Evolutionary conservation across 2,888 invertebrate genomes (phyloP), one percentile per base, ranked within the genome.

Genomic region (Heliconius charithonia): DNA sequence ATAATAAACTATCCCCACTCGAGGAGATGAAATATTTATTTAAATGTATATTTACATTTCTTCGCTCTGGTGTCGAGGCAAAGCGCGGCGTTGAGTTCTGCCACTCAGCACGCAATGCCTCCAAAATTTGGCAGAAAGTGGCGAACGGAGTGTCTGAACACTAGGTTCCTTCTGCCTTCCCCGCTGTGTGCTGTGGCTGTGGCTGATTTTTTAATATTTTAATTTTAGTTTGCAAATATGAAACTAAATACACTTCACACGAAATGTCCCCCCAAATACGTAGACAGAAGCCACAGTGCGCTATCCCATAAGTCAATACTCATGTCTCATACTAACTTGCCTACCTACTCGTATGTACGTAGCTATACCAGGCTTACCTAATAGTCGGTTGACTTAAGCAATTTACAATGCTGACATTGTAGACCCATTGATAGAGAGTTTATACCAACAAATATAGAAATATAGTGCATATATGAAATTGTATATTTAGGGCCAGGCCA

Each of bases 351-450:
- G n/a, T 51, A 25, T 25, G 27, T 67, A 67, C n/a, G 32, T 67
- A 76, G 25, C 29, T 63, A 51, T n/a, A 45, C 72, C 67, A 72
- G 41, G 78, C 76, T 78, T 75, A 81, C 76, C 76, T 80, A 77
- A 81, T 77, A 74, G 80, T 79, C 63, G 78, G 81, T 81, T 78
- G 78, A 78, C 78, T 80, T 75, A 77, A 77, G 72, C 81, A 81
- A 81, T 81, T 81, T 80, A 80, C 81, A 79, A 81, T 81, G 80
- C 81, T 80, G 80, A 81, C 80, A 77, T 71, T 80, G 71, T 62
- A 67, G 71, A 75, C 77, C 80, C 77, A 81, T 80, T 79, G 80
- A 80, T 80, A 66, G 75, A 79, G n/a, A 69, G 29, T 22, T 10
- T 59, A 59, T 59, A 59, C 59, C 59, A 59, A 59, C 59, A 59